These are phyloP conservation scores for Chitala chitala DNA, from an alignment of 2,113 vertebrate genomes.

Conservation along the genomic window DNA sequence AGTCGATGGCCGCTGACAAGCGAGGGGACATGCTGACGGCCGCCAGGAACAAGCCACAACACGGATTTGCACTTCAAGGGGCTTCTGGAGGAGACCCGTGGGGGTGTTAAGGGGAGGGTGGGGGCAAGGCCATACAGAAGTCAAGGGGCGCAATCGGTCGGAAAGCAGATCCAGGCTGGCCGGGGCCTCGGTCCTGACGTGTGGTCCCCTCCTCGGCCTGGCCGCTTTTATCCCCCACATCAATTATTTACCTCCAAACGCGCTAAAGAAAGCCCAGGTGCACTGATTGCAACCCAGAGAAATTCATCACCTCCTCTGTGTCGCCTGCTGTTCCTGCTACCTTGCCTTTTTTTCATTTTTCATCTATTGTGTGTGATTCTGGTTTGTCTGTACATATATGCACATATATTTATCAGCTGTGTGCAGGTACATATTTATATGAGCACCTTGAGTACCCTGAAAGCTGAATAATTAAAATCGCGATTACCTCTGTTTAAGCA, in stretches of 20 bases:
- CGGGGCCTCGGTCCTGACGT: constrained; percentile 43
- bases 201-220: constrained; percentile 58
- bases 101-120: background rate
- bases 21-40: constrained; percentile 9
- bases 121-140: background rate
- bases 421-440: too few relatives aligned
- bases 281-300: constrained; percentile 64
- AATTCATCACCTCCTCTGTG: constrained; percentile 48
- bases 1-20: constrained; percentile 79
- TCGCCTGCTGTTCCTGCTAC: constrained; percentile 31
- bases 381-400: constrained; percentile 40
- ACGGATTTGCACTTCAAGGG: constrained; percentile 86
- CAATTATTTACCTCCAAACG: constrained; percentile 71
- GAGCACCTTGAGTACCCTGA: too few relatives aligned
- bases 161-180: constrained; percentile 37
- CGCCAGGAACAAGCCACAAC: constrained; percentile 59
- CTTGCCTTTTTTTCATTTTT: background rate
- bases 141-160: background rate
- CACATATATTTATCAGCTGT: constrained; percentile 50
- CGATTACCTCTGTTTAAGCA: background rate
- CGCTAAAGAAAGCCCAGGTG: constrained; percentile 65
- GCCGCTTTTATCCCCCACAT: constrained; percentile 66
- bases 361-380: constrained; percentile 1
- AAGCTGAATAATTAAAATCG: background rate
- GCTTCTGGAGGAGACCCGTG: constrained; percentile 59